phyloP scores from a whole-genome alignment of 2,113 vertebrate species.

The Cercopithecus mona region DNA sequence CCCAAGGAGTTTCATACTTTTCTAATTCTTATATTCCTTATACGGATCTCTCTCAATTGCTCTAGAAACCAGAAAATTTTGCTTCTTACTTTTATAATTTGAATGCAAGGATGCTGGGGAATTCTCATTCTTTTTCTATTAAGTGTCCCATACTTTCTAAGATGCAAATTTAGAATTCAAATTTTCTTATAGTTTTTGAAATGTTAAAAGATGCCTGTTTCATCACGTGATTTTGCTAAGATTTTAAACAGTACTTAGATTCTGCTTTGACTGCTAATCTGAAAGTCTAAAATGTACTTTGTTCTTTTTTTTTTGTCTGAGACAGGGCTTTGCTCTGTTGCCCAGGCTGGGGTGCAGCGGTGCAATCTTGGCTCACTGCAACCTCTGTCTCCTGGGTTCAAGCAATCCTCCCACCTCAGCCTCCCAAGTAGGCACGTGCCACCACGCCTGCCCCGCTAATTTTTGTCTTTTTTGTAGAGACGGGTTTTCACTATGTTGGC shows the following conservation, averaged over 20 bases:
- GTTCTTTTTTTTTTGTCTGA: too few relatives aligned
- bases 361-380: too few relatives aligned
- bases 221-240: neutral
- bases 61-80: neutral
- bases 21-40: neutral
- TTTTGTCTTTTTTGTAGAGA: too few relatives aligned
- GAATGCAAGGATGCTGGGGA: neutral
- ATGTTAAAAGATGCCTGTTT: neutral
- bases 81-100: neutral
- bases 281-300: neutral
- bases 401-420: too few relatives aligned
- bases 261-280: neutral
- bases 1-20: neutral
- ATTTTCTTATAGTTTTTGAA: neutral
- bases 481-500: too few relatives aligned
- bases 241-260: neutral
- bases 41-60: neutral
- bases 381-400: too few relatives aligned
- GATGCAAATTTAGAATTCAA: neutral
- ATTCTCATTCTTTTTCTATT: neutral
- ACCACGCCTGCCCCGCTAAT: too few relatives aligned
- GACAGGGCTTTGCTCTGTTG: too few relatives aligned
- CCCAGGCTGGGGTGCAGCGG: too few relatives aligned
- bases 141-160: neutral
- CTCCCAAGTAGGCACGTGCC: too few relatives aligned